phyloP scores from a whole-genome alignment of 2,888 invertebrate genomes.

The Agonopterix alstromeriana region DNA sequence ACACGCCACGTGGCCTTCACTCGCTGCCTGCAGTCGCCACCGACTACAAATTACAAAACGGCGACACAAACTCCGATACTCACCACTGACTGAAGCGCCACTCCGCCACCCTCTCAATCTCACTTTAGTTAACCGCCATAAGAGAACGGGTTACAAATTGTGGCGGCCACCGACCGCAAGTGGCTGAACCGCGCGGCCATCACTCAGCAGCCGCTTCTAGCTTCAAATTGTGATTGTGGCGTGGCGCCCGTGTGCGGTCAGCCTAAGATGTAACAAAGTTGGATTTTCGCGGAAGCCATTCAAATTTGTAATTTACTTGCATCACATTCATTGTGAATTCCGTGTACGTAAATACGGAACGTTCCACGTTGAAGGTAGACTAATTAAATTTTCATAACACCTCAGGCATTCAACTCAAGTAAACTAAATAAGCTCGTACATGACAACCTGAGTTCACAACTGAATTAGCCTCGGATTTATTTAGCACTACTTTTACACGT shows the following conservation, averaged over 20 bases:
- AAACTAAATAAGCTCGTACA: slow-evolving; percentile 29
- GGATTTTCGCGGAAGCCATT: background rate
- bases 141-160: too few species aligned
- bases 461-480: slow-evolving; percentile 2
- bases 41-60: too few species aligned
- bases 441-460: slow-evolving; percentile 15
- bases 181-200: too few species aligned
- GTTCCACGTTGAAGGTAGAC: slow-evolving; percentile 25
- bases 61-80: too few species aligned
- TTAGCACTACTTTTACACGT: background rate
- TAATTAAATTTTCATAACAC: slow-evolving; percentile 46
- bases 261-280: background rate
- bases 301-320: slow-evolving; percentile 15
- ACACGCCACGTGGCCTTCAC: background rate
- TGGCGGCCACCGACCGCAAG: too few species aligned
- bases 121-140: too few species aligned
- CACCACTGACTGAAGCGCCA: too few species aligned
- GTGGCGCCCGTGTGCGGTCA: too few species aligned
- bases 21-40: too few species aligned
- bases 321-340: slow-evolving; percentile 32
- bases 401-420: slow-evolving; percentile 31
- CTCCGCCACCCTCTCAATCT: too few species aligned
- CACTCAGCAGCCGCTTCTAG: too few species aligned
- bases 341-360: slow-evolving; percentile 30
- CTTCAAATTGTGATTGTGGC: too few species aligned